A percentile compares a stretch with the other conserved stretches of the same genome.
Evolutionary conservation across 2,113 vertebrate genomes (phyloP).

Genomic region (Eulemur macaco): DNA sequence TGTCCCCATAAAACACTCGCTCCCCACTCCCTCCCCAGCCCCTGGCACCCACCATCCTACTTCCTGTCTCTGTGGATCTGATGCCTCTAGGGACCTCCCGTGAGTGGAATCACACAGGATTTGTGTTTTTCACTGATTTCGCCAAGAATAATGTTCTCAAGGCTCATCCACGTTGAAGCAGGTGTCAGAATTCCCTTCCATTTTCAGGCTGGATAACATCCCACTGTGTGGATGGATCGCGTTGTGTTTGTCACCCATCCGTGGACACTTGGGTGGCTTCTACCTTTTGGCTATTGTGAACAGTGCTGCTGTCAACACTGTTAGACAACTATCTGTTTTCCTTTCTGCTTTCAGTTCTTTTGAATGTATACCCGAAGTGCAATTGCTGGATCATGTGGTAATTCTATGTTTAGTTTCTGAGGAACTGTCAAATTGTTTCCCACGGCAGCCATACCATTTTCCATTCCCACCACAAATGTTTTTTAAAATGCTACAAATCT

Average conservation of each 20-base stretch:
- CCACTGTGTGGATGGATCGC: neutral
- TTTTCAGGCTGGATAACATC: neutral
- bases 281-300: neutral
- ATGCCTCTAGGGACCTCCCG: neutral
- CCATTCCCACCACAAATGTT: neutral
- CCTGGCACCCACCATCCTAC: neutral
- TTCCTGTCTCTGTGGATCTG: neutral
- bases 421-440: neutral
- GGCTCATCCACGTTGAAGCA: neutral
- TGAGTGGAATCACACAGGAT: too few species aligned
- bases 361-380: neutral
- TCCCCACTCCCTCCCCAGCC: neutral
- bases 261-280: neutral
- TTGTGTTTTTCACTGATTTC: neutral
- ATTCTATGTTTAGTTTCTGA: constrained; percentile 10
- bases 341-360: neutral
- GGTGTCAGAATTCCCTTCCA: neutral
- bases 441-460: neutral
- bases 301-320: neutral
- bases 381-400: neutral
- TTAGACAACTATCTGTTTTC: neutral
- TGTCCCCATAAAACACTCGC: neutral
- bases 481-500: neutral
- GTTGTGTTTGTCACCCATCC: neutral
- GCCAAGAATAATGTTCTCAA: neutral